Evolutionary conservation across 92 coral and sea anemone genomes (phyloP).

Genomic region (Desmophyllum pertusum): DNA sequence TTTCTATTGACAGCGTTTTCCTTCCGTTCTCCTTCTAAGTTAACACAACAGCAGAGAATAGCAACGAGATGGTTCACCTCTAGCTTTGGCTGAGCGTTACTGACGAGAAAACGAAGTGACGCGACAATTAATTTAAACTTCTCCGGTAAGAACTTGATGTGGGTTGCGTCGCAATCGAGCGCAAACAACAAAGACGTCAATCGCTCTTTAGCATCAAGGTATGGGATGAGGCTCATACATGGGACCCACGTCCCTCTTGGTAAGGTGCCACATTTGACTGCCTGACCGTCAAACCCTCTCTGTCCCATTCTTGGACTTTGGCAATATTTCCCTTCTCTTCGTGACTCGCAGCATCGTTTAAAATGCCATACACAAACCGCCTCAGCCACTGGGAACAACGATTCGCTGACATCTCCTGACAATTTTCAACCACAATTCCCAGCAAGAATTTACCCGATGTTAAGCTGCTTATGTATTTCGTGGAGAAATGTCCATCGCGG

Average conservation of each 20-base stretch:
- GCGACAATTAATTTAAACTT: conserved; percentile 38
- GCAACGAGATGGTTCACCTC: conserved; percentile 49
- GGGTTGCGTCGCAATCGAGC: conserved; percentile 35
- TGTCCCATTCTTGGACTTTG: conserved; percentile 67
- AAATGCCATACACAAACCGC: conserved; percentile 58
- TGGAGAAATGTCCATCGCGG: conserved; percentile 73
- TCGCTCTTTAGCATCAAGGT: conserved; percentile 30
- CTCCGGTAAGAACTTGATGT: conserved; percentile 36
- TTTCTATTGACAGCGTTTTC: neutral
- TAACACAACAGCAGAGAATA: conserved; percentile 45
- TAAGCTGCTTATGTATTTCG: conserved; percentile 49
- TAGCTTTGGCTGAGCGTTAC: conserved; percentile 56
- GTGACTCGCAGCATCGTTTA: conserved; percentile 4
- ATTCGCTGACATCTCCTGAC: conserved; percentile 64
- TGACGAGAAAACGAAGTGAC: conserved; percentile 67
- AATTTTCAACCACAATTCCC: conserved; percentile 68
- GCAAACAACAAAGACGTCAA: conserved; percentile 16
- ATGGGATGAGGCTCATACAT: conserved; percentile 48
- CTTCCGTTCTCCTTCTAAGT: neutral
- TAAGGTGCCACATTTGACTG: conserved; percentile 36
- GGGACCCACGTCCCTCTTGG: conserved; percentile 48
- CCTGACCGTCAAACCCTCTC: conserved; percentile 44
- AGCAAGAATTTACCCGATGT: conserved; percentile 59
- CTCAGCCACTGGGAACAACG: conserved; percentile 63
- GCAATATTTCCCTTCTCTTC: conserved; percentile 3